Conservation (phyloP, 2,888 invertebrate species). For the Geophilus truncorum region DNA sequence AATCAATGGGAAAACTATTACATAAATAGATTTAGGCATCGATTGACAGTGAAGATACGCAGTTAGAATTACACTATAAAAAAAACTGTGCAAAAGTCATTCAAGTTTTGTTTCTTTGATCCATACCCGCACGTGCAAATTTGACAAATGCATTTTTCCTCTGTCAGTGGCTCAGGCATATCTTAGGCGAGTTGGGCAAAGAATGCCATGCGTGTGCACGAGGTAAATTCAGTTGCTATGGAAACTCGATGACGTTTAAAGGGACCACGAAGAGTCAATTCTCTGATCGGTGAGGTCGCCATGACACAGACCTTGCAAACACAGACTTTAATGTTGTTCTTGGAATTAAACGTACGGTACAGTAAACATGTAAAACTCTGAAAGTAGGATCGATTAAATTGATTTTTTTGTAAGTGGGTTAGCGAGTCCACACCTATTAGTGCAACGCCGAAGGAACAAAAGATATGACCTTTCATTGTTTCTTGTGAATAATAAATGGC, state of each 20-base stretch:
- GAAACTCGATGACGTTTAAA: background rate
- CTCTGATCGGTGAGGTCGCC: background rate
- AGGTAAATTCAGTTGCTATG: background rate
- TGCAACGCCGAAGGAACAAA: too few relatives aligned
- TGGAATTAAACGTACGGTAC: too few relatives aligned
- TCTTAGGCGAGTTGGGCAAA: background rate
- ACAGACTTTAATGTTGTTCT: background rate
- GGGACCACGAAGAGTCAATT: background rate
- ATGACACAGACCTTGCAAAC: background rate
- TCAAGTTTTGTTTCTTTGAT: background rate
- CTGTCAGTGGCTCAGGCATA: slow-evolving; percentile 34
- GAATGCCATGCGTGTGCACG: background rate
- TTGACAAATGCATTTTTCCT: slow-evolving; percentile 37
- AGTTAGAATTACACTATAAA: background rate
- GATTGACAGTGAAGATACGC: background rate
- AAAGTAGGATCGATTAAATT: too few relatives aligned
- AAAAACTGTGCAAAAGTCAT: background rate
- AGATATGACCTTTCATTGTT: too few relatives aligned
- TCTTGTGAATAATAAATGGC: too few relatives aligned
- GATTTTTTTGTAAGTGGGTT: too few relatives aligned
- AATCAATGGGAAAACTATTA: background rate
- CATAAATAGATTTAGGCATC: background rate
- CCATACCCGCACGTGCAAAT: slow-evolving; percentile 38
- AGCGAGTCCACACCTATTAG: too few relatives aligned
- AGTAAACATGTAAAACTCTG: too few relatives aligned